phyloP scores from a whole-genome alignment of 2,888 invertebrate species.

The Zhuqinia jingwanae region DNA sequence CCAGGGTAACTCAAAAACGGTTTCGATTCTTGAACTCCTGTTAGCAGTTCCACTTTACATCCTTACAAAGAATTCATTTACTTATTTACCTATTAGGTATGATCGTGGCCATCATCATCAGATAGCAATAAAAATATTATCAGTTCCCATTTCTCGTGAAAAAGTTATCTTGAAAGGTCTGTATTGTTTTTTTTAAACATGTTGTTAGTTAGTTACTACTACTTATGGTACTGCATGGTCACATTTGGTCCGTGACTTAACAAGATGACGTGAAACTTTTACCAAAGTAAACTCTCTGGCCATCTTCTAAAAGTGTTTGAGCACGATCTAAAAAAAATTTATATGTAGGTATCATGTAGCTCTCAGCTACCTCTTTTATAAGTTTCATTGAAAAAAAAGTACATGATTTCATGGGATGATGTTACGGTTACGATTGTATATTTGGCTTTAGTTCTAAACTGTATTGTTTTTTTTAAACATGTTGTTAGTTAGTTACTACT shows the following conservation, averaged over 20 bases:
- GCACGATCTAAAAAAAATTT: constrained; percentile 8
- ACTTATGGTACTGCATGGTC: not conserved
- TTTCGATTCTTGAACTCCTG: not conserved
- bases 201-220: no score
- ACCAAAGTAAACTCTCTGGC: not conserved
- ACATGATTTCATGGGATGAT: no score
- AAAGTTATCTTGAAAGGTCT: not conserved
- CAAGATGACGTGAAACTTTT: not conserved
- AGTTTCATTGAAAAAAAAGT: not conserved
- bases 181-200: not conserved
- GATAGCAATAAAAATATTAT: constrained; percentile 3
- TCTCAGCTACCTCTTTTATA: no score
- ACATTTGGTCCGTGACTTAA: not conserved
- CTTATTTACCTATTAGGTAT: not conserved
- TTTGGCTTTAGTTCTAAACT: no score
- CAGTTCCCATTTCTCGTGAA: not conserved
- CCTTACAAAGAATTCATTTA: no score
- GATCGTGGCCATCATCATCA: not conserved
- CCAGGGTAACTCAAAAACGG: no score
- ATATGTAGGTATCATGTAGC: no score
- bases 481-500: no score
- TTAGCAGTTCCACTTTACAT: not conserved
- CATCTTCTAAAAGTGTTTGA: not conserved
- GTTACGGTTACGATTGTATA: no score
- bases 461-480: not conserved